Evolutionary conservation across 2,888 invertebrate genomes (phyloP), one percentile per base, ranked within the genome.

Genomic region (Flexamia atlantica): DNA sequence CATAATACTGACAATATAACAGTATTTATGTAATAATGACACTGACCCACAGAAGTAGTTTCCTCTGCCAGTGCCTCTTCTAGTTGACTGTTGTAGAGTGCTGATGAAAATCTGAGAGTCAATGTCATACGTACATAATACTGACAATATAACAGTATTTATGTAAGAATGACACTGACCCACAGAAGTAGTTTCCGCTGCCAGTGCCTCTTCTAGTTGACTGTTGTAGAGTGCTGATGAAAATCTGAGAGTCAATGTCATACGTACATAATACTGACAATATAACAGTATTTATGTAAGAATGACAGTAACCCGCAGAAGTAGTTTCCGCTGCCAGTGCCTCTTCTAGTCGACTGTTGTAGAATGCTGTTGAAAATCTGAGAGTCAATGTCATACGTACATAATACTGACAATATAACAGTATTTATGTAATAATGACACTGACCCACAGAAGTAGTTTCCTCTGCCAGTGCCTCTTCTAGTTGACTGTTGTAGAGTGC

Each of bases 271-370:
- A 7, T 12, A 20, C 64, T 28, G 60, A 28, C 25, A 28, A 28
- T 64, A 64, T 4, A 4, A 64, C 25, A 64, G 64, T 17, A 64
- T 17, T 64, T 64, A 64, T 64, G 64, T 64, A 30, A 3, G 28
- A 30, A 28, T 12, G 30, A 64, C 64, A 28, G 30, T 25, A 1
- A 1, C 64, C 14, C 64, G 28, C 30, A 25, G 25, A 17, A 17
- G 12, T 40, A 40, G 12, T 40, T n/a, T n/a, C n/a, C n/a, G n/a
- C n/a, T n/a, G n/a, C n/a, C n/a, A n/a, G n/a, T n/a, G n/a, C 50
- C 17, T 50, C 50, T 17, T 40, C 40, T 5, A 40, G 5, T 40
- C 12, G 7, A 5, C 40, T 40, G 40, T 40, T 5, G 40, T 40
- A 9, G 40, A n/a, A 40, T 40, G 5, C 40, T 40, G 40, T 40